Conservation (phyloP, 1,140 invertebrate genomes). For the Palaemon carinicauda region DNA sequence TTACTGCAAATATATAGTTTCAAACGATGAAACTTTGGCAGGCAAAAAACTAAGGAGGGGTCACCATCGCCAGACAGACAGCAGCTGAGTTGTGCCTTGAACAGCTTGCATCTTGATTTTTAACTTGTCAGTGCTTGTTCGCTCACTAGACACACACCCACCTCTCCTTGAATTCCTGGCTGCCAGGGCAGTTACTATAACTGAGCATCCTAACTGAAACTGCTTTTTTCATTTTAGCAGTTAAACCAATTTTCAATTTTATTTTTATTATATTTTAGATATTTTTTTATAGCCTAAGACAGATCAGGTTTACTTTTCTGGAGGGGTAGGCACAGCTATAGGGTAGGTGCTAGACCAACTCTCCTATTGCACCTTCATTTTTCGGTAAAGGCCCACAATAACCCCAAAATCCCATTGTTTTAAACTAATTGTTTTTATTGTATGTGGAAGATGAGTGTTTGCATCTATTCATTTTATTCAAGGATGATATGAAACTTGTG, state of each 20-base stretch:
- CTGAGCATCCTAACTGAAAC: not conserved
- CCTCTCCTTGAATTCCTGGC: slow-evolving; percentile 53
- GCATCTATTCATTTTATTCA: slow-evolving; percentile 52
- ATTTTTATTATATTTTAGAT: not conserved
- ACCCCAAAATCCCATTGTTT: slow-evolving; percentile 51
- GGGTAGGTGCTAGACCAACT: slow-evolving; percentile 55
- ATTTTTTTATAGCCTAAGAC: slow-evolving; percentile 18
- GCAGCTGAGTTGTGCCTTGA: slow-evolving; percentile 54
- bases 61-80: slow-evolving; percentile 55
- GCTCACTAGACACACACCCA: slow-evolving; percentile 47
- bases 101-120: slow-evolving; percentile 46
- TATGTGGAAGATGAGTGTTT: slow-evolving; percentile 57
- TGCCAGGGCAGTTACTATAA: slow-evolving; percentile 35
- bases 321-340: slow-evolving; percentile 57
- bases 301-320: slow-evolving; percentile 38
- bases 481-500: slow-evolving; percentile 54
- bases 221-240: not conserved
- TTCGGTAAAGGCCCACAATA: slow-evolving; percentile 50
- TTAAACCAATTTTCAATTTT: not conserved
- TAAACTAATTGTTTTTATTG: slow-evolving; percentile 54
- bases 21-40: slow-evolving; percentile 16
- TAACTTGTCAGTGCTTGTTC: slow-evolving; percentile 50
- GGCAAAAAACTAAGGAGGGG: slow-evolving; percentile 22
- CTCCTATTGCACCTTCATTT: slow-evolving; percentile 54
- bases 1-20: slow-evolving; percentile 39